Percentiles rank a stretch among this genome's conserved stretches.
Evolutionary conservation across 2,797 vertebrate species (phyloP).

Genomic region (Alosa sapidissima): DNA sequence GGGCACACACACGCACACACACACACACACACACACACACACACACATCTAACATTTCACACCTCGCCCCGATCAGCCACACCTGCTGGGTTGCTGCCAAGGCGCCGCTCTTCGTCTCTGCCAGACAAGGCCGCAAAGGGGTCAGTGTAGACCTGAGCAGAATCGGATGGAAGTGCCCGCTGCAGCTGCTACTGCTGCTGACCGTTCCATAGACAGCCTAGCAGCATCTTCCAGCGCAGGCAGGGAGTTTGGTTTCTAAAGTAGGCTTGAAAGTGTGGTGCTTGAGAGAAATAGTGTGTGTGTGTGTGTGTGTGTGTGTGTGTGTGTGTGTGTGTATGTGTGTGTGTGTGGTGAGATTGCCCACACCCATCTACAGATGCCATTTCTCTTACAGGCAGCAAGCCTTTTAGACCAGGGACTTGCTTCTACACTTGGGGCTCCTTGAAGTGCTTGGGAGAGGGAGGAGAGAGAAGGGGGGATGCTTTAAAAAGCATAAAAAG

Average conservation of each 20-base stretch:
- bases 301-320: no score
- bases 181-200: background rate
- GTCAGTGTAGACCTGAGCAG: background rate
- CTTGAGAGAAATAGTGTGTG: no score
- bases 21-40: background rate
- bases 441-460: background rate
- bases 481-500: background rate
- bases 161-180: background rate
- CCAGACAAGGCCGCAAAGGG: background rate
- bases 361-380: background rate
- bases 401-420: background rate
- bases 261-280: no score
- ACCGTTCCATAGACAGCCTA: background rate
- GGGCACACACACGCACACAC: background rate
- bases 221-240: background rate
- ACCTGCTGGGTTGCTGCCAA: background rate
- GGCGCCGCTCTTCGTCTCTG: background rate
- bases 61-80: background rate
- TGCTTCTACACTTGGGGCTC: background rate
- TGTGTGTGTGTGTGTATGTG: no score
- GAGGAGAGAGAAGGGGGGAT: background rate
- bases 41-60: conserved; percentile 25
- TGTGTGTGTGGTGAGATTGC: background rate
- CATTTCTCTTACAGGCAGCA: background rate
- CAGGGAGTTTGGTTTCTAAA: no score